Evolutionary conservation across 2,888 invertebrate genomes (phyloP).

Genomic region (Nemurella pictetii): DNA sequence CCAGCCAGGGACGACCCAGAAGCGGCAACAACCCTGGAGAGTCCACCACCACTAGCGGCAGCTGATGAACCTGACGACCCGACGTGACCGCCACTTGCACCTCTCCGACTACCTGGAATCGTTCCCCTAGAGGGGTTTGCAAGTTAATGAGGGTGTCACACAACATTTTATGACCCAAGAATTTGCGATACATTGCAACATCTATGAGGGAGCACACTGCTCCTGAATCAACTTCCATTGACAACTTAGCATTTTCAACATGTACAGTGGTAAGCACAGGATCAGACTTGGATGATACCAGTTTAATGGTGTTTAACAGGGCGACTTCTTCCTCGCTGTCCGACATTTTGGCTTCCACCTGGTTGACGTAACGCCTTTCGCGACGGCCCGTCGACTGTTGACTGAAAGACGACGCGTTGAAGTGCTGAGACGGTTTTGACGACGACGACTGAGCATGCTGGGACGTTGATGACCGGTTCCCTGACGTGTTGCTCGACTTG

Average conservation of each 20-base stretch:
- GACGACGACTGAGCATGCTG: no score
- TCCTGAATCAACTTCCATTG: constrained; percentile 13
- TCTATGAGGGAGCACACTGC: constrained; percentile 7
- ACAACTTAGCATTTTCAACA: background rate
- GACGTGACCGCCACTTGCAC: background rate
- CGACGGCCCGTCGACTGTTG: no score
- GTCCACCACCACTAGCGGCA: constrained; percentile 1
- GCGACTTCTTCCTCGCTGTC: background rate
- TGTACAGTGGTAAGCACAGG: background rate
- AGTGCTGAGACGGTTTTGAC: no score
- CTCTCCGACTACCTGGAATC: background rate
- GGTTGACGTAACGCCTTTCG: no score
- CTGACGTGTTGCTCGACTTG: no score
- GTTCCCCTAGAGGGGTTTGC: background rate
- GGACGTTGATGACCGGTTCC: no score
- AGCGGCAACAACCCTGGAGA: background rate
- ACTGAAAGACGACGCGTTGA: no score
- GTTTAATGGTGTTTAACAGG: background rate
- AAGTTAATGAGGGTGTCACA: background rate
- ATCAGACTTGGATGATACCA: background rate
- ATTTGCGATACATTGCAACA: background rate
- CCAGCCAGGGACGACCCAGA: constrained; percentile 6
- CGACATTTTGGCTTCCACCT: background rate
- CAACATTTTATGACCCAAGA: background rate
- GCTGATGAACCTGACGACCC: background rate